Evolutionary conservation across 2,888 invertebrate genomes (phyloP), one percentile per base, ranked within the genome.

Genomic region (Tenthredo distinguenda): DNA sequence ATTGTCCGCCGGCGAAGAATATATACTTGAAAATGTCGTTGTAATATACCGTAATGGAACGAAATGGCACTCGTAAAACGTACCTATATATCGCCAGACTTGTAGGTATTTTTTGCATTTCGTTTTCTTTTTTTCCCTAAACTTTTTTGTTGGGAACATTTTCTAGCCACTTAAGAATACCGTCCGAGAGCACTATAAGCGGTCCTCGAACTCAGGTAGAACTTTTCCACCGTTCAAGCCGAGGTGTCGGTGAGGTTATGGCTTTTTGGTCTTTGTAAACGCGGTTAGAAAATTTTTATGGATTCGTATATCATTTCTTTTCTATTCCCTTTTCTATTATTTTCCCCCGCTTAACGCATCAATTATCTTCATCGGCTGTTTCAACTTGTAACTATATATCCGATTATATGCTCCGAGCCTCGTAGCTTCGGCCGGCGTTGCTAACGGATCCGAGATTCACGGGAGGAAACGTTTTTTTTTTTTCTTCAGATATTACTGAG

Each of bases 11-110:
- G 7, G 34, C 15, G 7, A 18, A 31, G 55, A 55, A 77, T 26
- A 26, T 26, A 26, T 50, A 34, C 43, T n/a, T 26, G 18, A n/a
- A 77, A 77, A 77, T 55, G 77, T 77, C 81, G 40, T 37, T 37
- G 21, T 62, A 81, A 81, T 40, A 62, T 12, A 81, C 81, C 81
- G 81, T 81, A 62, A 62, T 81, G 81, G 81, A 62, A 81, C 81
- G 81, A 81, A 81, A 81, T 62, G 81, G 81, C 62, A 81, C 58
- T 81, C 81, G 81, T 81, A 62, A 81, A 81, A 62, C 62, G 26
- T 55, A 40, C 72, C 34, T 10, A 34, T n/a, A n/a, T n/a, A n/a
- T 47, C 34, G 34, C 68, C 18, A 68, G 68, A 47, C 43, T 74
- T 26, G n/a, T n/a, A 40, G 40, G 74, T 43, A 43, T n/a, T 21